Evolutionary conservation across 2,888 invertebrate genomes (phyloP), one percentile per base, ranked within the genome.

Genomic region (Euplagia quadripunctaria): DNA sequence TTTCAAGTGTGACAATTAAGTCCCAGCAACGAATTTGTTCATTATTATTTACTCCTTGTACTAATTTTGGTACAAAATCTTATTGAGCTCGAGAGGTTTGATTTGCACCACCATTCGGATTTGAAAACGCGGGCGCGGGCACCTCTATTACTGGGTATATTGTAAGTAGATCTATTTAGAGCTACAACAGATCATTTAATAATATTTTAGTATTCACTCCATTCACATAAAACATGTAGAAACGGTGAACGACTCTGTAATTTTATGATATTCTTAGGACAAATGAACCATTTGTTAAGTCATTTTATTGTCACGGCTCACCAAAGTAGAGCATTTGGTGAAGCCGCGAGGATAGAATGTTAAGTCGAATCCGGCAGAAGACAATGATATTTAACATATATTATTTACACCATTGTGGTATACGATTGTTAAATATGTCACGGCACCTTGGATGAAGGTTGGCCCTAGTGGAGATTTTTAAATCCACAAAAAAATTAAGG

Each of bases 281-380:
- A 77, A 79, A 76, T 71, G 55, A 42, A 64, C 75, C 70, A 77
- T 76, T 74, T 65, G 31, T 73, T 71, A 51, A 4, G 4, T 52
- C 46, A 70, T 71, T 81, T 83, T 76, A 82, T 64, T 68, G 66
- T 20, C 55, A 43, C 66, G 51, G 64, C 20, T 71, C n/a, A 16
- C 67, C 68, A 65, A 81, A 83, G 76, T 70, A 72, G 82, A 79
- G 72, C 75, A 76, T 43, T 65, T 64, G n/a, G 11, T 51, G 68
- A 12, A 17, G 12, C 51, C 12, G 46, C 65, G 16, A 64, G 51
- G 12, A 58, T 52, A 52, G 82, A 83, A 82, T 82, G 61, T 77
- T 73, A 82, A 82, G 64, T 61, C 5, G 31, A 70, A 67, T 68
- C 20, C 52, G 68, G 66, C 67, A 72, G 41, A 61, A 31, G 41